These are phyloP conservation scores for Harlomillsia oculata DNA, from an alignment of 1,140 invertebrate genomes.

Conservation along the genomic window DNA sequence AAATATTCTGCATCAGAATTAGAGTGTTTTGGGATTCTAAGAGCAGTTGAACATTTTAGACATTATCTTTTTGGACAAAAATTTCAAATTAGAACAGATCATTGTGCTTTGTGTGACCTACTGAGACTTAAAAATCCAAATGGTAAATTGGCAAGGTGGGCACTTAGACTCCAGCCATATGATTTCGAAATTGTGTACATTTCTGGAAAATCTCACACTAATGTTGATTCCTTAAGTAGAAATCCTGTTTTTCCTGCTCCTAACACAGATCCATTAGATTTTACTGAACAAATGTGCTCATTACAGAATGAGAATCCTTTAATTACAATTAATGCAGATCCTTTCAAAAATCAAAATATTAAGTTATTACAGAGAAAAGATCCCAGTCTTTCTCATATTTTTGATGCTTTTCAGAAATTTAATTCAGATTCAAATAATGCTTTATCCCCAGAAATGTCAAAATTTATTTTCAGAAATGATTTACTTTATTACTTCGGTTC, in stretches of 20 bases:
- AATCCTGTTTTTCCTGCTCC: background rate
- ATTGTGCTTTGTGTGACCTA: constrained; percentile 43
- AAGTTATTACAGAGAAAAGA: background rate
- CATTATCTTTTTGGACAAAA: constrained; percentile 36
- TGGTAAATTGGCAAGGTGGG: constrained; percentile 24
- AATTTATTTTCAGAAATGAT: background rate
- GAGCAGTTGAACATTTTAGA: constrained; percentile 39
- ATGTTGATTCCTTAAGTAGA: background rate
- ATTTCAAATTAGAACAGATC: constrained; percentile 46
- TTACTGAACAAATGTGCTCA: background rate
- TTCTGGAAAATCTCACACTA: background rate
- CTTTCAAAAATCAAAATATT: no score
- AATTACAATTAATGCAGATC: no score
- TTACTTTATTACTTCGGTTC: background rate
- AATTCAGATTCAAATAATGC: background rate
- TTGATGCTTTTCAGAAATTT: background rate
- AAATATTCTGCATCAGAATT: constrained; percentile 40
- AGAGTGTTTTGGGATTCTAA: constrained; percentile 42
- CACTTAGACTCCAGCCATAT: constrained; percentile 23
- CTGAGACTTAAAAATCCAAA: constrained; percentile 22
- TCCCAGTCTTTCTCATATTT: background rate
- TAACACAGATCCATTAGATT: background rate
- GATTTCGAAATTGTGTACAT: constrained; percentile 33
- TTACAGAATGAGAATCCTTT: no score
- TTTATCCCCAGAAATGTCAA: background rate